A percentile compares a stretch with the other conserved stretches of the same genome.
Conservation (phyloP, 2,888 invertebrate genomes). For the Noctua fimbriata region DNA sequence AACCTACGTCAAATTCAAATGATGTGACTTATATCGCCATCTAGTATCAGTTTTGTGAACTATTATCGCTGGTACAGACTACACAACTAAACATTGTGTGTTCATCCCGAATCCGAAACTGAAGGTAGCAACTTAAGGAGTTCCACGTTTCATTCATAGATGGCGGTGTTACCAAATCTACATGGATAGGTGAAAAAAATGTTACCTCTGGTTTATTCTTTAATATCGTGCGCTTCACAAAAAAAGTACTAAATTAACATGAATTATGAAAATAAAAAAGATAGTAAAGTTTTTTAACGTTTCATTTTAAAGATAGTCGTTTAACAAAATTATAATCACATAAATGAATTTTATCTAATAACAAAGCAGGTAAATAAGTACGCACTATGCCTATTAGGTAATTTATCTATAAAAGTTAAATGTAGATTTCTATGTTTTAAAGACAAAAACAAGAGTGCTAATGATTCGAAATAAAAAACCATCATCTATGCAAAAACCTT, state of each 20-base stretch:
- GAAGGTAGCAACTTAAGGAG: background rate
- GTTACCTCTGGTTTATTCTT: background rate
- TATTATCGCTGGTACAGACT: background rate
- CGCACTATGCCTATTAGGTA: background rate
- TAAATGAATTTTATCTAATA: background rate
- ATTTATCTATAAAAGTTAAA: background rate
- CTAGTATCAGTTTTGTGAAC: conserved; percentile 25
- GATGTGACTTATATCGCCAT: conserved; percentile 36
- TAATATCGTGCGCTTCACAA: background rate
- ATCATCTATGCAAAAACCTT: background rate
- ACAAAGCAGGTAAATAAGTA: background rate
- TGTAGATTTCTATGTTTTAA: background rate
- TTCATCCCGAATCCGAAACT: background rate
- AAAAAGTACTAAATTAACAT: background rate
- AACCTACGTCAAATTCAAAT: background rate
- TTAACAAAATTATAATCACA: background rate
- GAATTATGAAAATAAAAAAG: background rate
- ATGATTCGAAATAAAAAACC: background rate
- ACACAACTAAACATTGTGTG: too few species aligned
- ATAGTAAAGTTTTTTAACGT: background rate
- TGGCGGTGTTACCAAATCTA: conserved; percentile 35
- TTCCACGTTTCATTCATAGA: conserved; percentile 38
- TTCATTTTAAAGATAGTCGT: background rate
- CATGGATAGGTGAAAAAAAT: background rate
- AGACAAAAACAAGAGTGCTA: background rate